Conservation (phyloP, 1,140 invertebrate species). For the Drosophila biarmipes region DNA sequence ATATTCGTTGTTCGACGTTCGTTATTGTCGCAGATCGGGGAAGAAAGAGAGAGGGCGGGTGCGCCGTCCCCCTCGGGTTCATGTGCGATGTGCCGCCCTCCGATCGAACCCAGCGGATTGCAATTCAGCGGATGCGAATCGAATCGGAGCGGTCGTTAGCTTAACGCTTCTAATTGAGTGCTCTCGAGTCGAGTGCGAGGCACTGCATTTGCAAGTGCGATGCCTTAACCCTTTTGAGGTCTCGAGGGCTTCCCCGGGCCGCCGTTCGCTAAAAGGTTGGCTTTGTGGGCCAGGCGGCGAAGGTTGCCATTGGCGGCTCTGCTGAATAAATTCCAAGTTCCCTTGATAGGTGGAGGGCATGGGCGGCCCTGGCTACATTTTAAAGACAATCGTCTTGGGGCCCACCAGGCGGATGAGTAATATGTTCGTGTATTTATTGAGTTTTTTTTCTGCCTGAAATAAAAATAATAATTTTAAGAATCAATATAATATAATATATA, state of each 20-base stretch:
- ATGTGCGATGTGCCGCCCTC: constrained; percentile 11
- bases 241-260: constrained; percentile 3
- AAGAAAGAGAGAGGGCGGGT: not conserved
- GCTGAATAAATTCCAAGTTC: not conserved
- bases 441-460: no score
- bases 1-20: constrained; percentile 1
- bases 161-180: constrained; percentile 51
- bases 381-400: no score
- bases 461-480: no score
- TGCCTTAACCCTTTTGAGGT: constrained; percentile 29
- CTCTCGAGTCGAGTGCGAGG: constrained; percentile 44
- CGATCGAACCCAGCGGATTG: no score
- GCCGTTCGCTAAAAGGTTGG: not conserved
- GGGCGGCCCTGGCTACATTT: not conserved
- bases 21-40: constrained; percentile 15
- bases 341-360: not conserved
- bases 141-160: constrained; percentile 25
- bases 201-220: constrained; percentile 30
- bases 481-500: no score
- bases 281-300: not conserved
- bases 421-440: not conserved
- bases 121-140: no score
- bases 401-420: not conserved
- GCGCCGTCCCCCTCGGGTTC: constrained; percentile 19
- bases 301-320: not conserved